A percentile compares a stretch with the other conserved stretches of the same genome.
phyloP scores from a whole-genome alignment of 2,113 vertebrate species.

The Barbus barbus region DNA sequence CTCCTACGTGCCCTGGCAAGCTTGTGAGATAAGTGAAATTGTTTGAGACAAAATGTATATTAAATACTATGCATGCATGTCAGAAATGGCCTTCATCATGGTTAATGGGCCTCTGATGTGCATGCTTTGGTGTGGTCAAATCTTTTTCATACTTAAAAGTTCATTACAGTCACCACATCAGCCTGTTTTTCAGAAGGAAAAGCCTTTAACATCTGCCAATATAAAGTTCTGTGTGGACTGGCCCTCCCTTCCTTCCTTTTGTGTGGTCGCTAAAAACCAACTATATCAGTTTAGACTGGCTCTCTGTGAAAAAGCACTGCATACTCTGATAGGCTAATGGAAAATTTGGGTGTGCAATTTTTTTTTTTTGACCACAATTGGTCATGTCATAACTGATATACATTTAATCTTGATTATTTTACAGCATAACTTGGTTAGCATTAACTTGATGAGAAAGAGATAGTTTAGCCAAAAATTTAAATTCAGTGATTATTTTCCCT shows the following conservation, averaged over 20 bases:
- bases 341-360: not conserved
- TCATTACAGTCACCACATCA: slow-evolving; percentile 34
- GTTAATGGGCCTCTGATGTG: slow-evolving; percentile 21
- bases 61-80: not conserved
- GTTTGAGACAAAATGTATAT: not conserved
- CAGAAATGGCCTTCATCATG: slow-evolving; percentile 17
- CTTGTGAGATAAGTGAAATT: not conserved
- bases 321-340: slow-evolving; percentile 1
- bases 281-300: not conserved
- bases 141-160: slow-evolving; percentile 21
- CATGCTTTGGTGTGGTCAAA: slow-evolving; percentile 37
- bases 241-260: slow-evolving; percentile 43
- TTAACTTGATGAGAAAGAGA: not conserved
- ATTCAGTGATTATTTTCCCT: not conserved
- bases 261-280: slow-evolving; percentile 31
- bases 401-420: not conserved
- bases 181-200: slow-evolving; percentile 31
- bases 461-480: not conserved
- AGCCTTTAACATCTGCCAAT: slow-evolving; percentile 45
- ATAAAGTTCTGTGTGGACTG: slow-evolving; percentile 44
- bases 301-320: slow-evolving; percentile 9
- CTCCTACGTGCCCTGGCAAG: not conserved
- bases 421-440: not conserved
- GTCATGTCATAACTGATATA: not conserved
- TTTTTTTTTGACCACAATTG: not conserved